These are phyloP conservation scores for Planococcus citri DNA, from an alignment of 1,140 invertebrate species.

Conservation along the genomic window DNA sequence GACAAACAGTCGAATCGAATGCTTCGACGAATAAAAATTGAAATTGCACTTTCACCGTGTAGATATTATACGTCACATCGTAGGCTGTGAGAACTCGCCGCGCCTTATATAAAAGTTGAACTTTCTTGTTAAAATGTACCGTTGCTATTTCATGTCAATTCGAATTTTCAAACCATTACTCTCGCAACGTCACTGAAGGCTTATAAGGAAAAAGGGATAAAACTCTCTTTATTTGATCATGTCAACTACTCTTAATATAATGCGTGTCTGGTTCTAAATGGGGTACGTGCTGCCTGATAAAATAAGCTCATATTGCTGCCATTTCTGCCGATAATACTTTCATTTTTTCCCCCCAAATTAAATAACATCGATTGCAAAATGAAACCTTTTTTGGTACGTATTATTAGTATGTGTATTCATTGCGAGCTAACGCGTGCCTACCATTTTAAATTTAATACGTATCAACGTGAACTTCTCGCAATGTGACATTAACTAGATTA, in stretches of 20 bases:
- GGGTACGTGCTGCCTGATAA: slow-evolving; percentile 10
- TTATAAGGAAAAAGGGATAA: slow-evolving; percentile 17
- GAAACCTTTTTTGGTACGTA: neutral
- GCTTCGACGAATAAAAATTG: neutral
- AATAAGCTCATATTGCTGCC: slow-evolving; percentile 15
- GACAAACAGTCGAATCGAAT: no score
- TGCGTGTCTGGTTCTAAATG: slow-evolving; percentile 1
- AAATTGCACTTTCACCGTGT: neutral
- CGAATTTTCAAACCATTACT: slow-evolving; percentile 19
- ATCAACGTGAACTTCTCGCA: no score
- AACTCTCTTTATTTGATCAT: slow-evolving; percentile 15
- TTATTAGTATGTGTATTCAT: no score
- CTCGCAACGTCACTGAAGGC: slow-evolving; percentile 10
- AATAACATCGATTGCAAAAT: neutral
- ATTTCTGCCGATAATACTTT: slow-evolving; percentile 2
- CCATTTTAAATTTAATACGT: neutral
- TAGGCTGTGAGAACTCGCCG: neutral
- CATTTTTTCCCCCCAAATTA: neutral
- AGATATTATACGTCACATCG: no score
- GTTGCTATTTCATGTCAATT: slow-evolving; percentile 14
- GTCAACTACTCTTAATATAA: slow-evolving; percentile 13
- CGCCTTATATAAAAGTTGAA: slow-evolving; percentile 8
- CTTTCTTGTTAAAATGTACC: slow-evolving; percentile 9
- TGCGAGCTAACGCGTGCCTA: neutral
- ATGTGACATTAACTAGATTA: no score